A percentile compares a stretch with the other conserved stretches of the same genome.
These are phyloP conservation scores for Leptoteleia sp. DNA, from an alignment of 1,140 invertebrate species.

Conservation along the genomic window DNA sequence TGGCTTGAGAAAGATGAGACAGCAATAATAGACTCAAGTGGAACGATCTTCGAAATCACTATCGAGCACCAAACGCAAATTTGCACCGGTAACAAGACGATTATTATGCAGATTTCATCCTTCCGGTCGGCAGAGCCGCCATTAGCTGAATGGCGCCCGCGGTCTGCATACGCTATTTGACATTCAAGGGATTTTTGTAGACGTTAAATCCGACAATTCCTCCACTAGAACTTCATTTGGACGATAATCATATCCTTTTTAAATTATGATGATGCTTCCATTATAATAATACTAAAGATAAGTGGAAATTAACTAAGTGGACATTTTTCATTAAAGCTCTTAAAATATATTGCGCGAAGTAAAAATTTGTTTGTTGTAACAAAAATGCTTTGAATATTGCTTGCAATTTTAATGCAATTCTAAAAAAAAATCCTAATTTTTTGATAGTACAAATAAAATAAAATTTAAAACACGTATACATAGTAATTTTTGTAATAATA, in stretches of 20 bases:
- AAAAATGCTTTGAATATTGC: no score
- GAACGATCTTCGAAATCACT: slow-evolving; percentile 37
- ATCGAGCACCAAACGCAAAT: slow-evolving; percentile 48
- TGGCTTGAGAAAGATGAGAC: background rate
- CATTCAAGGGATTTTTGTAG: slow-evolving; percentile 36
- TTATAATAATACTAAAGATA: no score
- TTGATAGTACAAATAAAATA: no score
- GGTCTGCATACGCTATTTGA: slow-evolving; percentile 41
- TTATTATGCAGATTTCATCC: slow-evolving; percentile 58
- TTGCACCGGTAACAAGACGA: slow-evolving; percentile 50
- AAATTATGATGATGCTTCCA: no score
- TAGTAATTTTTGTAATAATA: no score
- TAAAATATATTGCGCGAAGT: no score
- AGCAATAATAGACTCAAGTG: slow-evolving; percentile 19
- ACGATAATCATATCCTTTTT: slow-evolving; percentile 2
- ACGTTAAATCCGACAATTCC: slow-evolving; percentile 34
- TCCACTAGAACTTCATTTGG: slow-evolving; percentile 37
- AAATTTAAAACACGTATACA: no score
- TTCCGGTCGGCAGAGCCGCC: slow-evolving; percentile 39
- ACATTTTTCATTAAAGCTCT: no score
- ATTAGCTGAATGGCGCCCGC: slow-evolving; percentile 36
- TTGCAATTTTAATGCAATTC: no score
- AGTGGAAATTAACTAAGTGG: no score
- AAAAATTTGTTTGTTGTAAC: no score
- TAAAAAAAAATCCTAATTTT: no score